These are phyloP conservation scores for Coelinius sp. DNA, from an alignment of 2,888 invertebrate genomes.

Conservation along the genomic window DNA sequence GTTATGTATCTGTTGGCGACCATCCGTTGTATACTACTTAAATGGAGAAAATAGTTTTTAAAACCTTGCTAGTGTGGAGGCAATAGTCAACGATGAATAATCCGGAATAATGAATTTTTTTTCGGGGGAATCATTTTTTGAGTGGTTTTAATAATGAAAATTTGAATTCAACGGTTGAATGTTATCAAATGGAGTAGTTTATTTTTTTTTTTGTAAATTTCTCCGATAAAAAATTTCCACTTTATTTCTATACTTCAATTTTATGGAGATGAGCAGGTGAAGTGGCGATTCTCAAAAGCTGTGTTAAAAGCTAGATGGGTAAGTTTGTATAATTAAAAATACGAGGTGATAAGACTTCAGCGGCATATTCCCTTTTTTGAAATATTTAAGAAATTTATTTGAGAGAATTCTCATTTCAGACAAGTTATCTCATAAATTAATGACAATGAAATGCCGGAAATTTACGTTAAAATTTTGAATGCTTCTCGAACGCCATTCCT, in stretches of 20 bases:
- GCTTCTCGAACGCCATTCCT: not conserved
- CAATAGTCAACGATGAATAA: conserved; percentile 59
- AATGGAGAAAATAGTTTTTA: conserved; percentile 55
- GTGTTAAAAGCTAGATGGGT: conserved; percentile 28
- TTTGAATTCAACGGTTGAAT: not conserved
- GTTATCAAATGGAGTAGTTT: not conserved
- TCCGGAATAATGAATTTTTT: conserved; percentile 54
- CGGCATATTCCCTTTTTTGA: not conserved
- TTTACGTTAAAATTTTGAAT: not conserved
- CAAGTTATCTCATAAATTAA: not conserved
- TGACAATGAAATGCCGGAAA: not conserved
- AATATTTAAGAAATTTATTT: conserved; percentile 13
- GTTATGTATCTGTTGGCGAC: conserved; percentile 11
- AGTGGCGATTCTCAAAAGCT: conserved; percentile 21
- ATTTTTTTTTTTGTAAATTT: not conserved
- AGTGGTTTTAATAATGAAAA: too few relatives aligned
- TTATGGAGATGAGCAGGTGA: conserved; percentile 21
- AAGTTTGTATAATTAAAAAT: conserved; percentile 18
- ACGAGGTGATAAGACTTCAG: conserved; percentile 33
- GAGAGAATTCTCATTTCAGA: not conserved
- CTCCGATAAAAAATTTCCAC: conserved; percentile 7
- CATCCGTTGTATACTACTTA: conserved; percentile 30
- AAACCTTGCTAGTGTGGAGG: conserved; percentile 48
- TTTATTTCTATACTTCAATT: conserved; percentile 31
- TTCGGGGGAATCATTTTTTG: not conserved